Evolutionary conservation across 2,797 vertebrate species (phyloP).

Genomic region (Mus spretus): DNA sequence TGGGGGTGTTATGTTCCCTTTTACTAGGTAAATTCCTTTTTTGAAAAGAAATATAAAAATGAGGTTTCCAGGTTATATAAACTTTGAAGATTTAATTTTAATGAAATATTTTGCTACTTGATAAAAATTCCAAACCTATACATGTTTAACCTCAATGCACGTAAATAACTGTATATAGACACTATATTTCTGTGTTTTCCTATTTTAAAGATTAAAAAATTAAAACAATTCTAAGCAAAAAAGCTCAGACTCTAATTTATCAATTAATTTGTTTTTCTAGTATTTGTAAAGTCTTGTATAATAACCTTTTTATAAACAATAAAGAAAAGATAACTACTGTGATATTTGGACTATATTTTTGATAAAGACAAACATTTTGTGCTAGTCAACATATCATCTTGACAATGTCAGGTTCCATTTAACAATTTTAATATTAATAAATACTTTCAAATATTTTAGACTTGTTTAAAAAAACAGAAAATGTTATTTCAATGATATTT

Average conservation of each 20-base stretch:
- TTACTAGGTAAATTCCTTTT: not conserved
- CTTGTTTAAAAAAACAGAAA: not conserved
- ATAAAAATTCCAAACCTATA: not conserved
- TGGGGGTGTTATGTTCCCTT: not conserved
- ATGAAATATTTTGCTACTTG: not conserved
- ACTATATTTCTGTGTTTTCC: not conserved
- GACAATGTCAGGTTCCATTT: not conserved
- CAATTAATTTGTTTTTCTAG: not conserved
- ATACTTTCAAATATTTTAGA: not conserved
- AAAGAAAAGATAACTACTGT: not conserved
- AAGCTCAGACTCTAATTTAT: not conserved
- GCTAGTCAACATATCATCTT: not conserved
- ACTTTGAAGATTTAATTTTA: not conserved
- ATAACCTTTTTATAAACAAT: not conserved
- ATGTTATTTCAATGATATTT: not conserved
- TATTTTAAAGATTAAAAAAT: not conserved
- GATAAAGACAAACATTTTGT: not conserved
- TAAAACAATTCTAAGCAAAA: not conserved
- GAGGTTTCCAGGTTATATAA: not conserved
- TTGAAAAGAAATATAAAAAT: not conserved
- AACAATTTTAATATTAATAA: not conserved
- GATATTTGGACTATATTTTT: not conserved
- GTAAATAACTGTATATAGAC: not conserved
- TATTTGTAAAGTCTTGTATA: not conserved
- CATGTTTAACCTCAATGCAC: not conserved